Conservation (phyloP, 2,888 invertebrate species). For the Cylindroiulus punctatus region DNA sequence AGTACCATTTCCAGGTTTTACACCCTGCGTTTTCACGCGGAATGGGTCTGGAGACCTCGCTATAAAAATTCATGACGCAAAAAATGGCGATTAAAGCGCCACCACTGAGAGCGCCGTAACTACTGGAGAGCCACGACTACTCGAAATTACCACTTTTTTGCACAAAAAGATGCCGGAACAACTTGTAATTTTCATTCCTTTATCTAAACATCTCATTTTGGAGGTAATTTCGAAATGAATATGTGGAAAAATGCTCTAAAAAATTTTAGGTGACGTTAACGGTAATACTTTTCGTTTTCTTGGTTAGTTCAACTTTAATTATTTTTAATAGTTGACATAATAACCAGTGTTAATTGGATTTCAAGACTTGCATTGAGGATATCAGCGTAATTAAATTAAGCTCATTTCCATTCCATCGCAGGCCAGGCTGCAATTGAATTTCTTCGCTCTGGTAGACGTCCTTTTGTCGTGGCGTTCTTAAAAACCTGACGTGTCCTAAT, state of each 20-base stretch:
- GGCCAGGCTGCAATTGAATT: constrained; percentile 26
- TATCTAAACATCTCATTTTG: not conserved
- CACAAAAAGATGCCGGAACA: not conserved
- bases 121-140: not conserved
- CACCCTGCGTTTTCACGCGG: constrained; percentile 14
- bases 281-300: not conserved
- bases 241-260: not conserved
- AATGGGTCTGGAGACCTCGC: constrained; percentile 39
- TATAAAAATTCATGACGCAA: constrained; percentile 39
- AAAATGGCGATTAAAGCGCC: constrained; percentile 33
- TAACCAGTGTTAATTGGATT: constrained; percentile 45
- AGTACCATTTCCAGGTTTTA: not conserved
- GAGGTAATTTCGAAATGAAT: not conserved
- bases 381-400: constrained; percentile 47
- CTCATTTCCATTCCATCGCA: constrained; percentile 2
- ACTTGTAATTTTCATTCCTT: not conserved
- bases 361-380: constrained; percentile 8
- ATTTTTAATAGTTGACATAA: constrained; percentile 24
- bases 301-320: constrained; percentile 26
- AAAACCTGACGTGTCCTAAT: not conserved
- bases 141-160: constrained; percentile 24
- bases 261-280: not conserved
- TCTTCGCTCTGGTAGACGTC: not conserved
- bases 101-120: not conserved
- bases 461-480: not conserved